Conservation (phyloP, 2,113 vertebrate species). For the Myiopsitta monachus region DNA sequence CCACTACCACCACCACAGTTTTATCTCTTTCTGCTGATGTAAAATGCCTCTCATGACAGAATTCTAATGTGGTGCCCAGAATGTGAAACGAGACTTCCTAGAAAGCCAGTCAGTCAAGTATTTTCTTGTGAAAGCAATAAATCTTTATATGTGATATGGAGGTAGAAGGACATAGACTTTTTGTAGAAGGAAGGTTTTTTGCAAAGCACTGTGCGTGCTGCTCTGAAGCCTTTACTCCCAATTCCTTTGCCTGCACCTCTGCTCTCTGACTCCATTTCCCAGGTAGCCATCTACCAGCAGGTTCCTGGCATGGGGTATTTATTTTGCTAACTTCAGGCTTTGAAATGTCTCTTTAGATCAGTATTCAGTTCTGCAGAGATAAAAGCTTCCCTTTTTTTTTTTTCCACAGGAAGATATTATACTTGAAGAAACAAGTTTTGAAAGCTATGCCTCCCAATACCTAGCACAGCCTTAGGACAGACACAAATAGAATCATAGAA, state of each 20-base stretch:
- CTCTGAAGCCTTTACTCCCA: background rate
- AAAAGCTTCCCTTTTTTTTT: background rate
- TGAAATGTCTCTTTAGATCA: background rate
- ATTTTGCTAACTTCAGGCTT: background rate
- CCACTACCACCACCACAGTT: background rate
- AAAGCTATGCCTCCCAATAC: background rate
- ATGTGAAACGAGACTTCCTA: background rate
- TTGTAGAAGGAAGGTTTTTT: background rate
- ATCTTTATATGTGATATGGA: background rate
- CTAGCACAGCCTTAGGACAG: background rate
- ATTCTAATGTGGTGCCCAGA: background rate
- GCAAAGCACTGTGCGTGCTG: background rate
- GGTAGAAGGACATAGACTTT: background rate
- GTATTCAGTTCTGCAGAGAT: background rate
- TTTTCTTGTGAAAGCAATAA: background rate
- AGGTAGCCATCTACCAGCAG: background rate
- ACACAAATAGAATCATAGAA: too few species aligned
- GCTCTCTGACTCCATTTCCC: background rate
- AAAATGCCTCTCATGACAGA: background rate
- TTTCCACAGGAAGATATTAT: background rate
- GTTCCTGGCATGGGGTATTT: background rate
- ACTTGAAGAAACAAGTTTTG: background rate
- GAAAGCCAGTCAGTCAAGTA: background rate
- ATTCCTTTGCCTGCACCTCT: background rate
- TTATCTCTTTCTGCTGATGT: background rate